phyloP scores from a whole-genome alignment of 1,140 invertebrate genomes.

The Ceratoteleas bidentatus region DNA sequence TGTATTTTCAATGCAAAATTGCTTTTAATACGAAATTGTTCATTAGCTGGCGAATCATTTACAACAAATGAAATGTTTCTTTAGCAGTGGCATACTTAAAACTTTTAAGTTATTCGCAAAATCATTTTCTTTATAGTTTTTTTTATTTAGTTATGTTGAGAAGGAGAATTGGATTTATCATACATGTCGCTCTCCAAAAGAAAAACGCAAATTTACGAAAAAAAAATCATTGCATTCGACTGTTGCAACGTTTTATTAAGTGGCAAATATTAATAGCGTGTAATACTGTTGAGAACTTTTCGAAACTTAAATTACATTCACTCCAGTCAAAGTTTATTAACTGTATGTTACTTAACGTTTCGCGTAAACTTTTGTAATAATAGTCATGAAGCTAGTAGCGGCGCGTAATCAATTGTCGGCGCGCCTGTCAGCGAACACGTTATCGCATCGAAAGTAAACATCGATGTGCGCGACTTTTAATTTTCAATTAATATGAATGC shows the following conservation, averaged over 20 bases:
- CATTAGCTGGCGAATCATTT: neutral
- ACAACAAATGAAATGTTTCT: too few relatives aligned
- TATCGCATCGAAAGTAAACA: too few relatives aligned
- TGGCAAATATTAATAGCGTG: neutral
- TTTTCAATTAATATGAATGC: too few relatives aligned
- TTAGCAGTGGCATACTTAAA: too few relatives aligned
- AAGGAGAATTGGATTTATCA: too few relatives aligned
- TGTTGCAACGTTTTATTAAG: neutral
- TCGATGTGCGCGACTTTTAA: too few relatives aligned
- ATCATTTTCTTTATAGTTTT: neutral
- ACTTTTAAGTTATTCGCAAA: neutral
- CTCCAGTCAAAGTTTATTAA: neutral
- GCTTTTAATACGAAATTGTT: neutral
- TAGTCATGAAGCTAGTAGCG: neutral
- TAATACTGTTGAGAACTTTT: neutral
- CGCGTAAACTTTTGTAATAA: neutral
- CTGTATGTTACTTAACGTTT: neutral
- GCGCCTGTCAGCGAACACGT: too few relatives aligned
- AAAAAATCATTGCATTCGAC: neutral
- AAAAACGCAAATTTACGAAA: neutral
- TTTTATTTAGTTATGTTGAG: too few relatives aligned
- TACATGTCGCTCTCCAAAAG: too few relatives aligned
- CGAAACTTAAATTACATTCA: neutral
- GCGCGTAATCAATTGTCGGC: neutral
- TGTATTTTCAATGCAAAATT: conserved; percentile 36